These are phyloP conservation scores for Oreotrochilus melanogaster DNA, from an alignment of 2,113 vertebrate genomes.

Conservation along the genomic window DNA sequence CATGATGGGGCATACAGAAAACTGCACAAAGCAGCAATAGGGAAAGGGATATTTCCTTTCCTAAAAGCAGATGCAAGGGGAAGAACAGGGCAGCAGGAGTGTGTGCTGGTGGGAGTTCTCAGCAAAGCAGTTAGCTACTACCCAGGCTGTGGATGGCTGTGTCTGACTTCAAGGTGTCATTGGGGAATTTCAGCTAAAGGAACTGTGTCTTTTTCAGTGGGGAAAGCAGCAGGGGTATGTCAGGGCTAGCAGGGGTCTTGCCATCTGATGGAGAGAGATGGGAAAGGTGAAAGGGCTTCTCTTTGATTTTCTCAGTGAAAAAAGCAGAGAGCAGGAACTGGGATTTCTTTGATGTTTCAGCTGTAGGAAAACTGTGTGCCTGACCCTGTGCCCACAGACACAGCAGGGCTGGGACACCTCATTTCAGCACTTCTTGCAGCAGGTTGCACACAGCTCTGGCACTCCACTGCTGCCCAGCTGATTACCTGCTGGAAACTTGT, in stretches of 20 bases:
- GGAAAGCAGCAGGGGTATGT: background rate
- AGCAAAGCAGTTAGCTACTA: background rate
- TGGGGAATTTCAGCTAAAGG: background rate
- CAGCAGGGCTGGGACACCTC: background rate
- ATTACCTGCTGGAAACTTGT: background rate
- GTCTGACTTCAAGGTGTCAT: background rate
- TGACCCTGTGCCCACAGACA: background rate
- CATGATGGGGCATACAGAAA: background rate
- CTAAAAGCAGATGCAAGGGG: background rate
- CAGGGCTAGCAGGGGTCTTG: background rate
- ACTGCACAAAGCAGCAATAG: background rate
- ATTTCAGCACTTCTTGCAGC: background rate
- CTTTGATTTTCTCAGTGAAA: background rate
- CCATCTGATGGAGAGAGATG: background rate
- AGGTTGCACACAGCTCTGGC: background rate
- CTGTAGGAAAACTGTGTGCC: background rate
- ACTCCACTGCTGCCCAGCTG: background rate
- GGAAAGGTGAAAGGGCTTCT: background rate
- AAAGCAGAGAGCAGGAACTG: background rate
- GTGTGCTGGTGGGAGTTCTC: background rate
- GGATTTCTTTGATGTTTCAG: background rate
- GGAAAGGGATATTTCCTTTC: background rate
- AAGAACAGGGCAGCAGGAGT: background rate
- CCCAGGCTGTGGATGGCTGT: background rate
- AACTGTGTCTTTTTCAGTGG: background rate